Evolutionary conservation across 2,113 vertebrate genomes (phyloP), one percentile per base, ranked within the genome.

Genomic region (Pygoscelis adeliae): DNA sequence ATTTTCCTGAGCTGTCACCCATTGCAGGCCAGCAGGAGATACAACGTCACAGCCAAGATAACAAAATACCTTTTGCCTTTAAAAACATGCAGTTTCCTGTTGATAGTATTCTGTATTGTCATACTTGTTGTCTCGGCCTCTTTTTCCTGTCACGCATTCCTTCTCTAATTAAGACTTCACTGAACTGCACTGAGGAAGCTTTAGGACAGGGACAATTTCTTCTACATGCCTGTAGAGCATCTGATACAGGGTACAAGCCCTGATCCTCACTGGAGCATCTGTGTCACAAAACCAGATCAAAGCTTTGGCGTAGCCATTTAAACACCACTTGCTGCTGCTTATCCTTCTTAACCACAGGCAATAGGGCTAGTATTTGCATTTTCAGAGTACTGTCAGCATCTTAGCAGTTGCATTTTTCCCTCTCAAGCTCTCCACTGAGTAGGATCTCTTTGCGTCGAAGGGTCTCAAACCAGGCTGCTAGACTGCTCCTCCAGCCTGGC

Each of bases 1-100:
- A 76, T 93, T 94, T 94, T 78, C 84, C 85, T 80, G 32, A 87
- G 89, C 78, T 46, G 53, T 52, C 70, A 79, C n/a, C 66, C 79
- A 89, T 2, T 21, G 44, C 72, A 82, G 65, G 61, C 40, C 69
- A 91, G 65, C 26, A 72, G 74, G 65, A 95, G 87, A 94, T 47
- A 65, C 1, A 93, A 40, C 56, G 70, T 79, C 93, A 73, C 49
- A 94, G 84, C 30, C 79, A 85, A 95, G 95, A 96, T 85, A 93
- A 87, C 87, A 47, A 67, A 49, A 84, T 85, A 91, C 17, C 69
- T 83, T 96, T 63, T 73, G 62, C 77, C 89, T 89, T 85, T 70
- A 56, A 84, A 84, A 84, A 62, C 82, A 52, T 5, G n/a, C 30
- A 42, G 84, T 83, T 97, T 96, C 96, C 96, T 95, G 73, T 36